These are phyloP conservation scores for Mylabris sibirica DNA, from an alignment of 2,888 invertebrate genomes.

Conservation along the genomic window DNA sequence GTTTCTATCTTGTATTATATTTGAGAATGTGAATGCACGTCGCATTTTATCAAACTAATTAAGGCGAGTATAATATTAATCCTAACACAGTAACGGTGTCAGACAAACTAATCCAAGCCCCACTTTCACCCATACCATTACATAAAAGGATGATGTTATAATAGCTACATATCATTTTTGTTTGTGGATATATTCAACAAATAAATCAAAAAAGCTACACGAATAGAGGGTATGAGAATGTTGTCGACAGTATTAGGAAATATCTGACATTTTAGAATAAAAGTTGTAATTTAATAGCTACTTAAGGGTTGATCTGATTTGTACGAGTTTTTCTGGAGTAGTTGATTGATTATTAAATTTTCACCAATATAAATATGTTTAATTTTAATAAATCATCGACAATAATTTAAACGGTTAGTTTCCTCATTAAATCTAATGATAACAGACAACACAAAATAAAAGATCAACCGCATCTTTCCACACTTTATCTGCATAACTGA, in stretches of 20 bases:
- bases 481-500: conserved; percentile 50
- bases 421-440: conserved; percentile 37
- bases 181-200: conserved; percentile 24
- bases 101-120: conserved; percentile 34
- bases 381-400: too few species aligned
- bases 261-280: conserved; percentile 21
- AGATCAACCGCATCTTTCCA: conserved; percentile 43
- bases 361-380: not conserved
- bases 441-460: conserved; percentile 40
- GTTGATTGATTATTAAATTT: not conserved
- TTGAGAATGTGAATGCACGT: conserved; percentile 35
- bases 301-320: too few species aligned
- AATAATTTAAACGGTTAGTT: conserved; percentile 24
- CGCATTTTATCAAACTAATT: conserved; percentile 42
- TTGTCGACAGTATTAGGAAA: conserved; percentile 32
- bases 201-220: conserved; percentile 33
- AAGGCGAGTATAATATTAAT: conserved; percentile 39
- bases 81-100: conserved; percentile 31
- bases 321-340: not conserved
- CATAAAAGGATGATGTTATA: conserved; percentile 33
- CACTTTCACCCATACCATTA: not conserved
- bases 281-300: not conserved
- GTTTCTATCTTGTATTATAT: conserved; percentile 32
- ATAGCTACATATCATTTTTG: conserved; percentile 33
- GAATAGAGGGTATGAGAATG: conserved; percentile 26